Base-by-base conservation (phyloP, 2,888 invertebrate genomes). In the Eilema depressum region DNA sequence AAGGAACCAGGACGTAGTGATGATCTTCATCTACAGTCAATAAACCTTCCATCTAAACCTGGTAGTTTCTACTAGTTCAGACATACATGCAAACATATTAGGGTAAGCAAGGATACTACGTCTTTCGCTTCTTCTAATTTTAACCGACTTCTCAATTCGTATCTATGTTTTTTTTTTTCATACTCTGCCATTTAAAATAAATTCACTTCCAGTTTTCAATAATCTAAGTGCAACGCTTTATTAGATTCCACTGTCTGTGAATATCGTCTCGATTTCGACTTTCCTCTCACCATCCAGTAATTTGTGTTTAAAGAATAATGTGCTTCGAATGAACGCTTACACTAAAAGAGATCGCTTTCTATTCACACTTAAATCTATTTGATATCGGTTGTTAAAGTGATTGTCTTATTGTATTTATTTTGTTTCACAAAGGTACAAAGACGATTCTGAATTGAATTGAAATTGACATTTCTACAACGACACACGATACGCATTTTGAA, bases 201-300 rank as follows among this genome's bases (percentile, higher is more conserved):
- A 14, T 53, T 23, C 63, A 1, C n/a, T 56, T 69, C 69, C 28
- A 59, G 59, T 28, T n/a, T n/a, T 59, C 0, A 14, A 11, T 17
- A 30, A 41, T 69, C 69, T 37, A 69, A 69, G 68, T 30, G 17
- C 23, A 41, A 10, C 10, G 62, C 68, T 65, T 65, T 72, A 69
- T 72, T 72, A 72, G 68, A 72, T 72, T 72, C 71, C 71, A 59
- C 23, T 63, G 68, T 68, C 68, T 56, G 23, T 20, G 63, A 28
- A 57, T 59, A 30, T 30, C 47, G 64, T 64, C 63, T 62, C 28
- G 65, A 65, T 59, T 26, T 59, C 57, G 3, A 30, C 59, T 59
- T 28, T 14, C 17, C 64, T 37, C 57, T n/a, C 57, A 41, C n/a
- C 47, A 59, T 5, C 33, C 7, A 61, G 62, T 66, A 69, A 69